Base-by-base conservation (phyloP, 2,113 vertebrate species). In the Gavialis gangeticus region DNA sequence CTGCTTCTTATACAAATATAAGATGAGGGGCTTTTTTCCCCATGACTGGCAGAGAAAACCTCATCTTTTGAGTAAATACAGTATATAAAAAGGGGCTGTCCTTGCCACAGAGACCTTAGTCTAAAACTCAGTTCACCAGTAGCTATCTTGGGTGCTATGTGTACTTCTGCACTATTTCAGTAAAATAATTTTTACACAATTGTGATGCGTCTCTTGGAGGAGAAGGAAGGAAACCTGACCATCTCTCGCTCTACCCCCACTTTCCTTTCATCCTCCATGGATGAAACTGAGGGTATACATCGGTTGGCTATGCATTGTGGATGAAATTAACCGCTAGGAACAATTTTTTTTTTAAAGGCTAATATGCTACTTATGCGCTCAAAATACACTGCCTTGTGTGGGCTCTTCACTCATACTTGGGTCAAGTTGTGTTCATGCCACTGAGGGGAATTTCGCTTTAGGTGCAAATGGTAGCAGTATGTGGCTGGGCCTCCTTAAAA, bases 321-420 rank as follows among this genome's bases (percentile, higher is more conserved):
- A 60, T 22, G 59, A 60, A 82, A 37, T 67, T 30, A 46, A 67
- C 59, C n/a, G 14, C 22, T 46, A 3, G 4, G 16, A 14, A 62
- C 73, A 75, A 69, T 77, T 57, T 17, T 9, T n/a, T n/a, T 22
- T 27, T 22, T 1, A 34, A 66, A 37, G 28, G 21, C 46, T 56
- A 0, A 3, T 46, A 9, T 30, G 37, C 27, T 3, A n/a, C 28
- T 79, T 14, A 17, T 18, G 34, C 6, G 12, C 3, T 3, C 22
- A 46, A 73, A 73, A 73, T 46, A 46, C 46, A 46, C 7, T 46
- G 46, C 7, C 46, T 46, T 46, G 46, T 46, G 46, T 46, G 46
- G 46, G 46, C 46, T 46, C 9, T 46, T 46, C 8, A 9, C 46
- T 46, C 46, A 46, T 46, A 46, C 46, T 46, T 46, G 46, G 30